Percentiles rank a stretch among this genome's conserved stretches.
phyloP scores from a whole-genome alignment of 1,140 invertebrate species.

The Polyergus mexicanus region DNA sequence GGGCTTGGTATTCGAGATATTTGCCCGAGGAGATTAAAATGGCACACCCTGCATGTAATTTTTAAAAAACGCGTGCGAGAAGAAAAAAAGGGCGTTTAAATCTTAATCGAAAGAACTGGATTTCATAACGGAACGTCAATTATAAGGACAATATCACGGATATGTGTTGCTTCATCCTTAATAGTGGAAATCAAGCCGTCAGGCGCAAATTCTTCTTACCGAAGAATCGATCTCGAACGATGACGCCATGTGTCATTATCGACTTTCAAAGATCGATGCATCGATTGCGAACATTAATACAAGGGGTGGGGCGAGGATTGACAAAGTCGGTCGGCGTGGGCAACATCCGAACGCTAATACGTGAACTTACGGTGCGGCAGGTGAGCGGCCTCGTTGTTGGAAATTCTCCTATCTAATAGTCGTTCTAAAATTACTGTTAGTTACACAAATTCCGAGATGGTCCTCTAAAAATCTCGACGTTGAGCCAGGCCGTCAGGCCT shows the following conservation, averaged over 20 bases:
- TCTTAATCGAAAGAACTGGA: background rate
- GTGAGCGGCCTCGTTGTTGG: conserved; percentile 63
- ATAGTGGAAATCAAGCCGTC: background rate
- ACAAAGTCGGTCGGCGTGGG: conserved; percentile 10
- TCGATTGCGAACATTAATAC: conserved; percentile 26
- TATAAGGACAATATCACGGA: background rate
- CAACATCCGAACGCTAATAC: conserved; percentile 55
- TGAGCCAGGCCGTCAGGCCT: background rate
- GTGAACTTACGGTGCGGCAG: conserved; percentile 59
- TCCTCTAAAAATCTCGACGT: conserved; percentile 7
- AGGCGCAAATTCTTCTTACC: background rate
- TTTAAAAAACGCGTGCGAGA: too few relatives aligned
- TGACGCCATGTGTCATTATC: conserved; percentile 8
- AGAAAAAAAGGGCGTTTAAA: background rate
- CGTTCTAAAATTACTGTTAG: conserved; percentile 57
- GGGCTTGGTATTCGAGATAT: too few relatives aligned
- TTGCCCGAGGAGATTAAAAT: too few relatives aligned
- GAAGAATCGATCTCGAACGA: conserved; percentile 4
- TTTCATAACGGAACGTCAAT: background rate
- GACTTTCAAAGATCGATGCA: conserved; percentile 32
- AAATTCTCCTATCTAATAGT: conserved; percentile 65
- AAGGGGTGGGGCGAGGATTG: background rate
- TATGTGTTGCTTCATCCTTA: background rate
- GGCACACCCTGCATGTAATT: too few relatives aligned
- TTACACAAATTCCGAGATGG: conserved; percentile 50